Conservation (phyloP, 2,113 vertebrate species). For the Nannospalax galili region DNA sequence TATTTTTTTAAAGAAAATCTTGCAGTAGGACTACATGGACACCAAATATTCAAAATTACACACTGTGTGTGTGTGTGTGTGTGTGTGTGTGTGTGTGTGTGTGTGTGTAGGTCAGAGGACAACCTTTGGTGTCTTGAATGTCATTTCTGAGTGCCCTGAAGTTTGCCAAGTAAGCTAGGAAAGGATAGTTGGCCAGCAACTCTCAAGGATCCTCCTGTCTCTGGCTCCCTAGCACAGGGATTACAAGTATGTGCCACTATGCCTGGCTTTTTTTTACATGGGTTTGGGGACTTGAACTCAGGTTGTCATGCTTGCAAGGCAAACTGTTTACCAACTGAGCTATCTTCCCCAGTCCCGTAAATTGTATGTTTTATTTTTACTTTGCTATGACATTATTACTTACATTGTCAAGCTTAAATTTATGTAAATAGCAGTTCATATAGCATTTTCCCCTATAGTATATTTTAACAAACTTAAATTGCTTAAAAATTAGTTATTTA, state of each 20-base stretch:
- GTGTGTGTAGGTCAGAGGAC: background rate
- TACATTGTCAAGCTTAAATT: constrained; percentile 43
- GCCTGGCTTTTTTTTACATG: background rate
- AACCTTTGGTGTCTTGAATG: background rate
- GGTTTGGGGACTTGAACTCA: background rate
- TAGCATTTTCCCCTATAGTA: background rate
- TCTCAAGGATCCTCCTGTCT: background rate
- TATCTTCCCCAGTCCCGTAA: background rate
- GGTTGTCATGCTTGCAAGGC: background rate
- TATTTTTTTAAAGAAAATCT: constrained; percentile 38
- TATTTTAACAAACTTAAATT: constrained; percentile 50
- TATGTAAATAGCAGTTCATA: background rate
- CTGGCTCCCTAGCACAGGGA: background rate
- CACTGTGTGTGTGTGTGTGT: no score
- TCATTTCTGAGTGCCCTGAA: background rate
- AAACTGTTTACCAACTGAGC: background rate
- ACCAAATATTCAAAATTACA: background rate
- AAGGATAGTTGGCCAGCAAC: background rate
- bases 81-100: no score
- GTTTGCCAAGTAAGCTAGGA: background rate
- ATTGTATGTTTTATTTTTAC: constrained; percentile 26
- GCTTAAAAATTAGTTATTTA: constrained; percentile 25
- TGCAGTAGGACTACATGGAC: background rate
- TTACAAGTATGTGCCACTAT: background rate
- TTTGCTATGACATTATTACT: constrained; percentile 22